A percentile compares a stretch with the other conserved stretches of the same genome.
Evolutionary conservation across 2,888 invertebrate genomes (phyloP).

Genomic region (Tetramorium bicarinatum): DNA sequence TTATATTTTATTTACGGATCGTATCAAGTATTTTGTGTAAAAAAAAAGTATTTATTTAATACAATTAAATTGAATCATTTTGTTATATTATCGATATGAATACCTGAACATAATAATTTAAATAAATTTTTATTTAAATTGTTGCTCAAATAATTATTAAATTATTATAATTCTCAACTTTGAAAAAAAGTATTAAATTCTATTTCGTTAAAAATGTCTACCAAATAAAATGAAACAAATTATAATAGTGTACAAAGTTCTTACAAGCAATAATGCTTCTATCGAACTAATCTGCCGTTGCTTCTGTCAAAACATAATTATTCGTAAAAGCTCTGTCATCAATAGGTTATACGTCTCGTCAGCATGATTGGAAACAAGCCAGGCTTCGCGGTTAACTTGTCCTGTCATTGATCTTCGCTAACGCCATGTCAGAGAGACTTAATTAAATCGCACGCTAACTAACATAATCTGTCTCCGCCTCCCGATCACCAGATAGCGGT

Average conservation of each 20-base stretch:
- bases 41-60: background rate
- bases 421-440: slow-evolving; percentile 66
- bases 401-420: slow-evolving; percentile 56
- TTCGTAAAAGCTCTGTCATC: slow-evolving; percentile 20
- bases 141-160: slow-evolving; percentile 7
- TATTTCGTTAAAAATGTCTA: background rate
- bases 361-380: slow-evolving; percentile 44
- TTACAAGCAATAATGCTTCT: background rate
- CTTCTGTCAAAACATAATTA: slow-evolving; percentile 39
- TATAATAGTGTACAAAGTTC: background rate
- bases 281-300: slow-evolving; percentile 4
- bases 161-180: background rate
- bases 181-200: background rate
- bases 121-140: background rate
- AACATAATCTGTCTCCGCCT: slow-evolving; percentile 77
- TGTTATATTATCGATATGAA: background rate
- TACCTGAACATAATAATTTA: background rate
- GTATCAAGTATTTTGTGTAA: background rate
- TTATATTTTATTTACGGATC: background rate
- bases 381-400: slow-evolving; percentile 46
- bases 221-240: background rate
- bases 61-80: background rate
- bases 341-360: slow-evolving; percentile 42
- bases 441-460: slow-evolving; percentile 77
- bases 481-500: slow-evolving; percentile 66